These are phyloP conservation scores for Choreutis nemorana DNA, from an alignment of 2,888 invertebrate species.

Conservation along the genomic window DNA sequence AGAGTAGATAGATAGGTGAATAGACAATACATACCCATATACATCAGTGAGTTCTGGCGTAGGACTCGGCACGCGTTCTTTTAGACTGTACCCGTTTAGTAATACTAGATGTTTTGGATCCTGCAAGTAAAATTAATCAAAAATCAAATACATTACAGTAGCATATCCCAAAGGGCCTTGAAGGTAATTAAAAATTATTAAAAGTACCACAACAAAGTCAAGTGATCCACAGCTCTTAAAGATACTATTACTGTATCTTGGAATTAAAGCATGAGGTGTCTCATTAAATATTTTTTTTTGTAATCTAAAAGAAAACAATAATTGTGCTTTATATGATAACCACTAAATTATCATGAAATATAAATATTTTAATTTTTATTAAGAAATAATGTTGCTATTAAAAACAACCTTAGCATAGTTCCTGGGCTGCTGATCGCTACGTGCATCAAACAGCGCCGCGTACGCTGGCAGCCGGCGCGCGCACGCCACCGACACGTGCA, in stretches of 20 bases:
- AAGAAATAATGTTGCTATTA: neutral
- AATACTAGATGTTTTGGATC: conserved; percentile 85
- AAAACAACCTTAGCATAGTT: conserved; percentile 86
- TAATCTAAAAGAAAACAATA: too few species aligned
- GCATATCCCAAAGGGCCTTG: too few species aligned
- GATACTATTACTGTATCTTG: too few species aligned
- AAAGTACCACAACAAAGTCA: too few species aligned
- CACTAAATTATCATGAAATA: too few species aligned
- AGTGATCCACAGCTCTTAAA: too few species aligned
- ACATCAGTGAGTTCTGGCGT: conserved; percentile 58
- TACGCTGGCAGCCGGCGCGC: conserved; percentile 88
- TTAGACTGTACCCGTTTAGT: conserved; percentile 75
- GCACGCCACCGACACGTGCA: conserved; percentile 87
- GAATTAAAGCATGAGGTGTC: too few species aligned
- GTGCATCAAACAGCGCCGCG: conserved; percentile 88
- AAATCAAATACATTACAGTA: too few species aligned
- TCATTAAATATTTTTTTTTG: too few species aligned
- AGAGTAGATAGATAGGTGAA: conserved; percentile 1
- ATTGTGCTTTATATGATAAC: too few species aligned
- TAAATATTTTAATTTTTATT: neutral
- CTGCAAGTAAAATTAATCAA: conserved; percentile 15
- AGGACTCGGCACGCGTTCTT: conserved; percentile 72
- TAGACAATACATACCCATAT: conserved; percentile 39
- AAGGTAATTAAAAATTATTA: too few species aligned
- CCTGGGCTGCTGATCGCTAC: conserved; percentile 86